Conservation (phyloP, 2,888 invertebrate species). For the Watsonalla cultraria region DNA sequence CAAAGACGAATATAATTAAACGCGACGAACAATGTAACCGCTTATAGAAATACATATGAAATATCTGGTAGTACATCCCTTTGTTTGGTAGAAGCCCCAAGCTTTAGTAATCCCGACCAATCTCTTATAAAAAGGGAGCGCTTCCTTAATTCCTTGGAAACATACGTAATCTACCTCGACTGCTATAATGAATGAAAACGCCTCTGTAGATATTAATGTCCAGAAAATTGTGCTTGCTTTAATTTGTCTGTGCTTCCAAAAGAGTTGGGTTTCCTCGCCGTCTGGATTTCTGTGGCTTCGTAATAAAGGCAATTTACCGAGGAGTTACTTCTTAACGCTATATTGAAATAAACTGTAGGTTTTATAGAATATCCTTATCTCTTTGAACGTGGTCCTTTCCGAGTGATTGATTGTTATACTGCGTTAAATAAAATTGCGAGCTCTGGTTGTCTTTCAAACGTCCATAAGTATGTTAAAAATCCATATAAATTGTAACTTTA, state of each 20-base stretch:
- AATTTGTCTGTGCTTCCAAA: background rate
- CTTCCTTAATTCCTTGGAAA: constrained; percentile 31
- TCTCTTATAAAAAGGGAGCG: constrained; percentile 50
- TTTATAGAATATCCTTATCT: too few species aligned
- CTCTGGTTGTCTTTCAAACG: too few species aligned
- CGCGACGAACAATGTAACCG: constrained; percentile 10
- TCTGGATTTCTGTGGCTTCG: background rate
- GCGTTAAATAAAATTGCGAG: too few species aligned
- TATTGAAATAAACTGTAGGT: too few species aligned
- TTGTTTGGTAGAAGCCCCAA: constrained; percentile 40
- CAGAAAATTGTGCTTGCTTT: background rate
- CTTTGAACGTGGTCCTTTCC: too few species aligned
- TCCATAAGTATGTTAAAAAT: too few species aligned
- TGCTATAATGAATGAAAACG: constrained; percentile 32
- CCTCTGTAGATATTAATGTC: constrained; percentile 9
- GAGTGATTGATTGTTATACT: too few species aligned
- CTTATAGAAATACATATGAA: constrained; percentile 21
- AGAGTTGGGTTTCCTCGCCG: background rate
- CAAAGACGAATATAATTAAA: constrained; percentile 1
- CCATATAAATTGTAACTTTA: too few species aligned
- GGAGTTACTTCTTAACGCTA: too few species aligned
- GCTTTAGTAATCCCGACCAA: constrained; percentile 44
- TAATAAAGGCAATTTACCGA: too few species aligned
- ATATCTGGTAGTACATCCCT: constrained; percentile 21
- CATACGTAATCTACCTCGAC: constrained; percentile 42